phyloP scores from a whole-genome alignment of 2,797 vertebrate species.

The Ceyx erithaca region DNA sequence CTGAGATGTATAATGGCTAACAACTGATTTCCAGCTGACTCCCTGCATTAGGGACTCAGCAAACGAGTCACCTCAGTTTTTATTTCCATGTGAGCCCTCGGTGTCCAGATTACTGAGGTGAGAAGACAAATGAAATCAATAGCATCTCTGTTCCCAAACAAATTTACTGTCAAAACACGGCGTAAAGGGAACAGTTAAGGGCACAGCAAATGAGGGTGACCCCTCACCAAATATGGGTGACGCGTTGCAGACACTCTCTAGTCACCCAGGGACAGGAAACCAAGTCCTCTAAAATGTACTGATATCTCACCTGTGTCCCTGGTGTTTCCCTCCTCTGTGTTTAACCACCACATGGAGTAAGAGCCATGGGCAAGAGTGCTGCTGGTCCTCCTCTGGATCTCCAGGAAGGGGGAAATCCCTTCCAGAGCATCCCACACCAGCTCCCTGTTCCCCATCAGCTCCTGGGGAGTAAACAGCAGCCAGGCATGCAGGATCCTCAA shows the following conservation, averaged over 20 bases:
- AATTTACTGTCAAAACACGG: background rate
- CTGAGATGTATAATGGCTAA: background rate
- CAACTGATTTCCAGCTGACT: slow-evolving; percentile 11
- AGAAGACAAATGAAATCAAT: slow-evolving; percentile 23
- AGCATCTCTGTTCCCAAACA: background rate
- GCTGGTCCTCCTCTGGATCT: background rate
- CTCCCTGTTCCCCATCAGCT: background rate
- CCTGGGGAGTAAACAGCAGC: background rate
- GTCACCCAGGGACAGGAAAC: background rate
- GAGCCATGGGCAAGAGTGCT: fast-evolving
- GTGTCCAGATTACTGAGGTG: background rate
- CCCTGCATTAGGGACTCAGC: background rate
- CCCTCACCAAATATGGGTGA: background rate
- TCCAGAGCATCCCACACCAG: background rate
- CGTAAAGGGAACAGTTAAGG: background rate
- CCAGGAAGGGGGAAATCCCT: background rate
- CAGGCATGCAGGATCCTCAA: background rate
- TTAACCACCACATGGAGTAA: background rate
- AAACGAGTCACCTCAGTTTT: slow-evolving; percentile 26
- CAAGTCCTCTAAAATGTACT: background rate
- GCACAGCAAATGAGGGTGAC: background rate
- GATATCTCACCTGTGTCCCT: background rate
- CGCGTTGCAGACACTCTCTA: background rate
- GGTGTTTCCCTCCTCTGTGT: background rate
- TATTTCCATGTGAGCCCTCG: background rate